A percentile compares a stretch with the other conserved stretches of the same genome.
Evolutionary conservation across 2,888 invertebrate genomes (phyloP).

Genomic region (Pocota personata): DNA sequence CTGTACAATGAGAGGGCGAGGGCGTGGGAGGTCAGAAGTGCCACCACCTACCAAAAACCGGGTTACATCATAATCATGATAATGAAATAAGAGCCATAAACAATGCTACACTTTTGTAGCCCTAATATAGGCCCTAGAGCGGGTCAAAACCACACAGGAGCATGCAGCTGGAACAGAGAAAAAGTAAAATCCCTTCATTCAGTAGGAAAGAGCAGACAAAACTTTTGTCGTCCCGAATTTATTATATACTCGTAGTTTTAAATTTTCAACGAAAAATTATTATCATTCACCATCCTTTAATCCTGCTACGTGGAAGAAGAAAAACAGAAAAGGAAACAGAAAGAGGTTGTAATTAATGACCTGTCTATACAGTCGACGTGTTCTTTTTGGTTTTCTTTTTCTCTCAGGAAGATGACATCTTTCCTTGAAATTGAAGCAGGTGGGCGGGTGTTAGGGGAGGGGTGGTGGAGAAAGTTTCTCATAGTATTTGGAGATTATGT

Average conservation of each 20-base stretch:
- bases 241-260: slow-evolving; percentile 61
- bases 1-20: not conserved
- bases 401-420: slow-evolving; percentile 38
- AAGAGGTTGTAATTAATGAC: slow-evolving; percentile 61
- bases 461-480: slow-evolving; percentile 17
- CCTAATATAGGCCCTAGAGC: slow-evolving; percentile 6
- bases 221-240: slow-evolving; percentile 50
- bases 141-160: not conserved
- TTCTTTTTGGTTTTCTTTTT: slow-evolving; percentile 27
- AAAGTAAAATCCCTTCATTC: slow-evolving; percentile 34
- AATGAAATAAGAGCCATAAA: slow-evolving; percentile 57
- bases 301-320: slow-evolving; percentile 23
- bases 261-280: slow-evolving; percentile 38
- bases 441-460: not conserved
- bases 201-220: slow-evolving; percentile 21
- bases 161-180: not conserved
- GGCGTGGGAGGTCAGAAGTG: slow-evolving; percentile 10
- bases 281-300: slow-evolving; percentile 35
- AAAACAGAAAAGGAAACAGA: slow-evolving; percentile 12
- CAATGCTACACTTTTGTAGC: slow-evolving; percentile 39
- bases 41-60: slow-evolving; percentile 8
- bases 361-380: slow-evolving; percentile 60
- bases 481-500: slow-evolving; percentile 39
- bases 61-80: slow-evolving; percentile 52
- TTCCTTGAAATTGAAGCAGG: slow-evolving; percentile 29